phyloP scores from a whole-genome alignment of 2,888 invertebrate species.

The Andrena camellia region DNA sequence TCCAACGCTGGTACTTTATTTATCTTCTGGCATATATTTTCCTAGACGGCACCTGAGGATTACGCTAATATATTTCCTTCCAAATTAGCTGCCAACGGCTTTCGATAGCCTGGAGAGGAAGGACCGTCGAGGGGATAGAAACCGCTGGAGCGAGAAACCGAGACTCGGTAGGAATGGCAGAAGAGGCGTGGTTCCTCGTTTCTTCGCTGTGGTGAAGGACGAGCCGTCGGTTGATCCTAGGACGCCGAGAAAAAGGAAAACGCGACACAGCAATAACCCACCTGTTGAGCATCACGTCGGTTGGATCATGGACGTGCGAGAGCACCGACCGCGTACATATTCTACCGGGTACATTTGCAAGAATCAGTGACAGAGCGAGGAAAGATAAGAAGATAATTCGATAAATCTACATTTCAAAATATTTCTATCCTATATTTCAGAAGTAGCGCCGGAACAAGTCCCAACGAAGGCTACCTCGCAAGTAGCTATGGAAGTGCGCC shows the following conservation, averaged over 20 bases:
- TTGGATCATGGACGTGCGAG: conserved; percentile 98
- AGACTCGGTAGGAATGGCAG: conserved; percentile 69
- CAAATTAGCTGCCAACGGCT: conserved; percentile 42
- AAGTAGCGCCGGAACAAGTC: conserved; percentile 92
- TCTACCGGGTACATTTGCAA: conserved; percentile 89
- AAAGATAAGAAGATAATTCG: neutral
- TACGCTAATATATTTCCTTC: neutral
- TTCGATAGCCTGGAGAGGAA: conserved; percentile 74
- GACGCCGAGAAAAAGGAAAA: conserved; percentile 94
- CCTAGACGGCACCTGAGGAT: no score
- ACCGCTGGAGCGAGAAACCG: conserved; percentile 74
- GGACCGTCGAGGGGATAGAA: conserved; percentile 76
- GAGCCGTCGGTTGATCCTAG: conserved; percentile 87
- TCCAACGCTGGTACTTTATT: conserved; percentile 69
- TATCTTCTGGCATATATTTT: neutral
- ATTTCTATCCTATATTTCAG: conserved; percentile 81
- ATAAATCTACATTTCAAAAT: neutral
- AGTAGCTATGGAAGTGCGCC: conserved; percentile 93
- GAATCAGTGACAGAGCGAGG: neutral
- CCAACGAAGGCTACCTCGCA: conserved; percentile 88
- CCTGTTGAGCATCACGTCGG: conserved; percentile 98
- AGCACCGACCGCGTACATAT: conserved; percentile 92
- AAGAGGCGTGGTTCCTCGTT: conserved; percentile 90
- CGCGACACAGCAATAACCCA: conserved; percentile 96
- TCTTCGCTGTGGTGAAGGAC: conserved; percentile 98